Evolutionary conservation across 2,888 invertebrate genomes (phyloP), one percentile per base, ranked within the genome.

Genomic region (Agrochola litura): DNA sequence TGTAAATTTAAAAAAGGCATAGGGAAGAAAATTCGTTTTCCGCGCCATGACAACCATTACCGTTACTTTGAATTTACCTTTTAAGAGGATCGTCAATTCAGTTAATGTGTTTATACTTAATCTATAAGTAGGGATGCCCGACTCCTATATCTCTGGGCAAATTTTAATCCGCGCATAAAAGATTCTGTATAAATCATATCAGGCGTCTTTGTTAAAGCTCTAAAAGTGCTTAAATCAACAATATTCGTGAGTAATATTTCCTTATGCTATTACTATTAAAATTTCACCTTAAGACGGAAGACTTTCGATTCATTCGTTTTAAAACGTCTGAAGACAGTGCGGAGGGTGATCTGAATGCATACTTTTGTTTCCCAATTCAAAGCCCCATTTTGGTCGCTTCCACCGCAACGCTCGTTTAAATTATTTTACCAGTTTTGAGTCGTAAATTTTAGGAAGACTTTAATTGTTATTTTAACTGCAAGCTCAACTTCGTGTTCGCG

Each of bases 391-490:
- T 87, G 93, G 91, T 92, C 91, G 94, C 92, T 91, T 92, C 92
- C 92, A 90, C 94, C 93, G 91, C 92, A 92, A 89, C 90, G 93
- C 93, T 91, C 93, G 93, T 93, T 95, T 94, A 94, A 96, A 96
- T 96, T 95, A 96, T 96, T 96, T 95, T 93, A 92, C 93, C 95
- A 94, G 95, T 96, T 96, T 94, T 92, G 92, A 96, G 96, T 95
- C 96, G 95, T 96, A 96, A 96, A 96, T 96, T 96, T 96, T 89
- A 92, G 92, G 92, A 91, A 93, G 96, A 96, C 96, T 96, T 96
- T 96, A 96, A 96, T 96, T 96, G 96, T 96, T 96, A 96, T 95
- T 96, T 96, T 96, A 96, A 96, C 96, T 96, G 96, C 96, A 95
- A 95, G 94, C 94, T 95, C 94, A 94, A 95, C 95, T 94, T 95